These are phyloP conservation scores for Bambusicola thoracicus DNA, from an alignment of 2,113 vertebrate genomes.

Conservation along the genomic window DNA sequence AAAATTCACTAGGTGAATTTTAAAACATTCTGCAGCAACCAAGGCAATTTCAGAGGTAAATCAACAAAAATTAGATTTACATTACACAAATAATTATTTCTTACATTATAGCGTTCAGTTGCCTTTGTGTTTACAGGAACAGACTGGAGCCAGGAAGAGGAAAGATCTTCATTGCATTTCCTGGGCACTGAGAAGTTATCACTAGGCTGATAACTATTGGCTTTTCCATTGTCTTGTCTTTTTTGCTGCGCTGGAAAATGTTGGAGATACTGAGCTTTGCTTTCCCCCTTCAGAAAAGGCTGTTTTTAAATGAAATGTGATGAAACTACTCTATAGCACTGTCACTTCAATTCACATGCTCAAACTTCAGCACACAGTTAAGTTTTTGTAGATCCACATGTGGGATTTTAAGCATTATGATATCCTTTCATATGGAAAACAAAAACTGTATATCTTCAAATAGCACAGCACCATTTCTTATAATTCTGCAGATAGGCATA, in stretches of 20 bases:
- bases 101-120: neutral
- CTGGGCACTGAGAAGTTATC: neutral
- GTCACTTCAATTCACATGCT: neutral
- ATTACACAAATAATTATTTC: neutral
- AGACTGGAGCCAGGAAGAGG: neutral
- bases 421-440: neutral
- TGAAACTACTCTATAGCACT: neutral
- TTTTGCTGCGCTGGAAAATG: neutral
- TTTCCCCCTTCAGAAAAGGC: neutral
- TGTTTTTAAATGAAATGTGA: neutral
- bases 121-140: neutral
- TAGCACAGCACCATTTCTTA: neutral
- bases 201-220: neutral
- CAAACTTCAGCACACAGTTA: neutral
- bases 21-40: neutral
- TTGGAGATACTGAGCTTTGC: neutral
- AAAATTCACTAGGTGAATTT: conserved; percentile 5
- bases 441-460: neutral
- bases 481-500: neutral
- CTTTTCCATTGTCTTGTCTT: neutral
- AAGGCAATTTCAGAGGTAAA: neutral
- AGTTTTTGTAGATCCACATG: neutral
- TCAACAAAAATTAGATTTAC: conserved; percentile 1
- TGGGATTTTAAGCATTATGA: neutral
- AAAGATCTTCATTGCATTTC: neutral